Evolutionary conservation across 2,113 vertebrate species (phyloP), one percentile per base, ranked within the genome.

Genomic region (Lota lota): DNA sequence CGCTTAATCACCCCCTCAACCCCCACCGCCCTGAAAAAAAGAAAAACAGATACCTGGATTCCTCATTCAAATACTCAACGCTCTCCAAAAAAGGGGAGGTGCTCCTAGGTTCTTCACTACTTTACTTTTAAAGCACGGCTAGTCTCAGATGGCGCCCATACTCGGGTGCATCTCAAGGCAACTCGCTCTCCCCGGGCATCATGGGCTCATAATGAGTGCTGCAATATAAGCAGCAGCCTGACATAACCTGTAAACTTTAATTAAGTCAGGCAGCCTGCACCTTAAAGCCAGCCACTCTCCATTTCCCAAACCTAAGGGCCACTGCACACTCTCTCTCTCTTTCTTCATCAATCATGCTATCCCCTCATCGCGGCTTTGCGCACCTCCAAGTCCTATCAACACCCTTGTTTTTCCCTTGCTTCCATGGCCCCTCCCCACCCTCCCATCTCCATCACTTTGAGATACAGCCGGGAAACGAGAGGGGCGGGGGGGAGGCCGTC

Each of bases 171-270:
- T 72, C 73, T 66, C 65, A 74, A 79, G 77, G 73, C 54, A 71
- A 74, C 79, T 83, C 78, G 74, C 63, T 89, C 79, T 87, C 84
- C 85, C 85, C 73, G 28, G 57, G 63, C 70, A 78, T 90, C 90
- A 89, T 89, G 81, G 79, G 77, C 88, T 84, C 85, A 81, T 91
- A 91, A 92, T 88, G 85, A 89, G 85, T 62, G 62, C 75, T 77
- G 85, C 91, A 88, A 89, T 88, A 87, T 84, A 88, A 83, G 83
- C 85, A 79, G 79, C 83, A 83, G 79, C 77, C 85, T 84, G 78
- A 82, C 79, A 72, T 85, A 88, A 91, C 84, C 89, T 87, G 88
- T 89, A 90, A 91, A 91, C 81, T 80, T 87, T 90, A 89, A 91
- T 90, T 90, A 91, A 88, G 82, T 80, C 81, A 78, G 79, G 89